Conservation (phyloP, 2,888 invertebrate species). For the Ophraella communa region DNA sequence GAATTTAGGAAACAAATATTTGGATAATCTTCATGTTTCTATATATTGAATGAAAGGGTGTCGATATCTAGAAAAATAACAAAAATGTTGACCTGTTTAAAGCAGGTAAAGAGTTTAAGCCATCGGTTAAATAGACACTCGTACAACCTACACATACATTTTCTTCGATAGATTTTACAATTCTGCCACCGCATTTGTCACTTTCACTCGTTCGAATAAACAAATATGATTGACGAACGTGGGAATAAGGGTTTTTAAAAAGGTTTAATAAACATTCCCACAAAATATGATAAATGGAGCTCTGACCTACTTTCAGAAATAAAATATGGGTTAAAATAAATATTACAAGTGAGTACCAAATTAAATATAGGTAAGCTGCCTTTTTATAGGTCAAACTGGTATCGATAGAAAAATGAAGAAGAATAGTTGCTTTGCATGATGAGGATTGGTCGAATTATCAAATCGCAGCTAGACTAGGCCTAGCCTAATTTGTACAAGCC, state of each 20-base stretch:
- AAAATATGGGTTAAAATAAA: not conserved
- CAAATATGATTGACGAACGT: not conserved
- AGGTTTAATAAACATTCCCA: not conserved
- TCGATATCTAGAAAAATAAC: not conserved
- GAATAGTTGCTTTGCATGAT: no score
- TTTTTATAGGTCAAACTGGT: no score
- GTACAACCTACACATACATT: not conserved
- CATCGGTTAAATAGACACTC: not conserved
- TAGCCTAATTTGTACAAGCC: no score
- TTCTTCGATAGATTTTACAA: not conserved
- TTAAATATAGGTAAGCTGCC: no score
- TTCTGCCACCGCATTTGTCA: not conserved
- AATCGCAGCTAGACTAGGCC: no score
- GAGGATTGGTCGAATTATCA: no score
- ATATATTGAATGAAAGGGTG: not conserved
- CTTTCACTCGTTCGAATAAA: not conserved
- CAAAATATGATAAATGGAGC: not conserved
- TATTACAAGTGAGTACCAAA: no score
- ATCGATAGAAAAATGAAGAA: no score
- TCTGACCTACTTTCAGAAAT: not conserved
- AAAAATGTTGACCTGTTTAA: not conserved
- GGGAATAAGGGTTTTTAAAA: not conserved
- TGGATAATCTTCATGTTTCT: not conserved
- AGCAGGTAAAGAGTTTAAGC: not conserved
- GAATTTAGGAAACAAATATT: not conserved